Evolutionary conservation across 2,888 invertebrate genomes (phyloP), one percentile per base, ranked within the genome.

Genomic region (Hypercompe scribonia): DNA sequence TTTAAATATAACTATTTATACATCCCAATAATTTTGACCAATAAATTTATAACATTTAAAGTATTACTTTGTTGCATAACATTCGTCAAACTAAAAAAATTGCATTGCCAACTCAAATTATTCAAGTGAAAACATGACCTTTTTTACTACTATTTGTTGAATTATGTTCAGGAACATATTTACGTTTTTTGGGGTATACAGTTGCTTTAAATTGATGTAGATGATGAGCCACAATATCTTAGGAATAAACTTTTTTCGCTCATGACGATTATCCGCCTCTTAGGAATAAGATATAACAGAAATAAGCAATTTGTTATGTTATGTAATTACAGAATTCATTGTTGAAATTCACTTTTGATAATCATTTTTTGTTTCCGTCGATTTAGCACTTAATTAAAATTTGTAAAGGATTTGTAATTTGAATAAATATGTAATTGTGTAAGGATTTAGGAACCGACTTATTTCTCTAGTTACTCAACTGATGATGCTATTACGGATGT

Each of bases 211-310:
- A 77, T 78, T 71, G 71, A 71, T 76, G 70, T 74, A 73, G 69
- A 65, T 77, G 70, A 75, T 54, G 46, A 79, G 76, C 78, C 76
- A 81, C 77, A 77, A 74, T 77, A 80, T 81, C 78, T 81, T 84
- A 83, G 75, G 77, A 76, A 68, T 79, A 81, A 81, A 80, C 73
- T 78, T 87, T 87, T 89, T 89, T 90, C 90, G 93, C 92, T 92
- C 93, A 92, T 88, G 90, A 92, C 88, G 88, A 90, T 88, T 90
- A 90, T 93, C 93, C 93, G 93, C 93, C 93, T 93, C 91, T 89
- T 93, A 93, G 92, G 86, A 86, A 87, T 92, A 92, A 93, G 92
- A 89, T 86, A 90, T 89, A 90, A 85, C 84, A 86, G 88, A 87
- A 86, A 81, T 88, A 86, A 88, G 85, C 81, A 87, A 84, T 86